Conservation (phyloP, 2,797 vertebrate genomes). For the Poecilia wingei region DNA sequence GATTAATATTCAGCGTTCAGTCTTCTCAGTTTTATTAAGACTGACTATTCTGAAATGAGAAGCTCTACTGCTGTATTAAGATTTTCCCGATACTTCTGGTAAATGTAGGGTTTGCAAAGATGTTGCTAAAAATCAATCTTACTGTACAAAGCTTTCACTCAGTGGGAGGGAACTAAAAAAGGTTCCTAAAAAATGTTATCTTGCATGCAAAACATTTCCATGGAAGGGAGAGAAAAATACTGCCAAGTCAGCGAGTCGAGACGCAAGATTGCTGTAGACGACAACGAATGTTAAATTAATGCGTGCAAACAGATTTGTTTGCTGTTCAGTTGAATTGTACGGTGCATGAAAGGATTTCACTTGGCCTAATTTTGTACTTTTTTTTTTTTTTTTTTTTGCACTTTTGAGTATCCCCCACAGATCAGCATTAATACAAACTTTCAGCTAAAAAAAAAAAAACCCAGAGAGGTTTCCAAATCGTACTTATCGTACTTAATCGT, state of each 20-base stretch:
- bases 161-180: background rate
- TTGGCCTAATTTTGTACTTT: background rate
- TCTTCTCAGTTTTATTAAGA: background rate
- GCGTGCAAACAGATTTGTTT: background rate
- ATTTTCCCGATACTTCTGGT: background rate
- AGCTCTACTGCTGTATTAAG: background rate
- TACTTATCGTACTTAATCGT: too few relatives aligned
- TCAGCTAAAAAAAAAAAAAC: background rate
- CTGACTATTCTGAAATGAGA: background rate
- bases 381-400: background rate
- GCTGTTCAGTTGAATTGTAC: background rate
- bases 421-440: background rate
- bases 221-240: background rate
- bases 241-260: background rate
- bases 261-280: background rate
- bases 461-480: background rate
- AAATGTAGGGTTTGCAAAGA: background rate
- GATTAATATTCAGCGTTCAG: background rate
- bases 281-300: background rate
- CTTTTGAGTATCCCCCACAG: background rate
- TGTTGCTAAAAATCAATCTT: background rate
- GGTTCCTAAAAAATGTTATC: background rate
- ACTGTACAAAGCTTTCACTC: background rate
- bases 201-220: background rate
- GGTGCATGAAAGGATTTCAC: background rate